These are phyloP conservation scores for Cataglyphis albicans DNA, from an alignment of 2,888 invertebrate genomes.

Conservation along the genomic window DNA sequence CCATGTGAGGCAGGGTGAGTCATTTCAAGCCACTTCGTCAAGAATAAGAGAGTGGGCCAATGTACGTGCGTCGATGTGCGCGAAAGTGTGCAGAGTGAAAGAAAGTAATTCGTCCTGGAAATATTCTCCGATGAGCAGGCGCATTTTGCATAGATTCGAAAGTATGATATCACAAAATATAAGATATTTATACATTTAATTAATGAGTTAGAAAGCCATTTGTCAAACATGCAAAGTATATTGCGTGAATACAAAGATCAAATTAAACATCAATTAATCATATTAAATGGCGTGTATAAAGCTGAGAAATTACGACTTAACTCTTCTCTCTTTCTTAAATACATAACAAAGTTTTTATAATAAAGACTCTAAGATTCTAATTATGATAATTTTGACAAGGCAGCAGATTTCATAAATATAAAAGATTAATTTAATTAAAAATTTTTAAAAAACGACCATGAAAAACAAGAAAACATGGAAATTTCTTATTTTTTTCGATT, in stretches of 20 bases:
- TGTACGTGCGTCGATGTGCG: not conserved
- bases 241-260: conserved; percentile 6
- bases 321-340: not conserved
- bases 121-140: conserved; percentile 22
- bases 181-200: conserved; percentile 26
- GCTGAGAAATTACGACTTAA: not conserved
- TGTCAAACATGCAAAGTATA: not conserved
- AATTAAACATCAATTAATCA: conserved; percentile 48
- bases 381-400: not conserved
- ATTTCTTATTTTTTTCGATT: not conserved
- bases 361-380: not conserved
- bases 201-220: conserved; percentile 29
- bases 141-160: conserved; percentile 21
- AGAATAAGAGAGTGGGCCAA: conserved; percentile 27
- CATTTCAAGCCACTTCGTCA: conserved; percentile 63
- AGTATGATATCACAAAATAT: conserved; percentile 5
- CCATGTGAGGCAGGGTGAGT: conserved; percentile 66
- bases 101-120: conserved; percentile 39
- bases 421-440: not conserved
- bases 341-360: not conserved
- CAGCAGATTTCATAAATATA: not conserved
- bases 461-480: not conserved
- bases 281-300: conserved; percentile 6
- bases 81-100: conserved; percentile 35
- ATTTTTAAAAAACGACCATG: not conserved